These are phyloP conservation scores for Onthophagus taurus DNA, from an alignment of 1,140 invertebrate species.

Conservation along the genomic window DNA sequence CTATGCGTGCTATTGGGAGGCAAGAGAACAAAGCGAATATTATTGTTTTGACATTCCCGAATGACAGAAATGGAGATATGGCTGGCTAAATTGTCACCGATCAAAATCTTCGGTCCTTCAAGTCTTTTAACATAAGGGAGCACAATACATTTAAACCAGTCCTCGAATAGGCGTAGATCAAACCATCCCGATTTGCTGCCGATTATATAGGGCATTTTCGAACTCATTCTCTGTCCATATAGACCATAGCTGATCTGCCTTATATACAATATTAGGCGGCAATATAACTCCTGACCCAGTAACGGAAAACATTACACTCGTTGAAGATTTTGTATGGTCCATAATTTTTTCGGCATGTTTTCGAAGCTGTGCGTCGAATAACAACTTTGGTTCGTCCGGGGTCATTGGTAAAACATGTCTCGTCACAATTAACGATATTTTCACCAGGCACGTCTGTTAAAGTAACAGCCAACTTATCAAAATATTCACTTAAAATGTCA, in stretches of 20 bases:
- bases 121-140: slow-evolving; percentile 6
- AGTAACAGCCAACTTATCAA: slow-evolving; percentile 5
- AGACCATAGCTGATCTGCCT: slow-evolving; percentile 9
- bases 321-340: slow-evolving; percentile 13
- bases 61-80: neutral
- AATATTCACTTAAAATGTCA: slow-evolving; percentile 9
- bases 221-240: slow-evolving; percentile 2
- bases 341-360: slow-evolving; percentile 17
- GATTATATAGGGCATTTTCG: neutral
- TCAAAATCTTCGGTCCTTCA: slow-evolving; percentile 1
- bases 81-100: slow-evolving; percentile 3
- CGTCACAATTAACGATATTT: slow-evolving; percentile 15
- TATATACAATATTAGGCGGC: slow-evolving; percentile 18
- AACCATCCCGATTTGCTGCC: slow-evolving; percentile 6
- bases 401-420: slow-evolving; percentile 12
- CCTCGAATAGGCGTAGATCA: neutral
- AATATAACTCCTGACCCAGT: slow-evolving; percentile 11
- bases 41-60: neutral
- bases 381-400: slow-evolving; percentile 12
- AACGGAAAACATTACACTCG: slow-evolving; percentile 17
- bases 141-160: slow-evolving; percentile 4
- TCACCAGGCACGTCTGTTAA: slow-evolving; percentile 10
- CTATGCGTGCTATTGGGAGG: slow-evolving; percentile 37
- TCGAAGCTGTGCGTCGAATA: slow-evolving; percentile 6
- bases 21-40: slow-evolving; percentile 19